Evolutionary conservation across 2,797 vertebrate species (phyloP).

Genomic region (Falco concolor): DNA sequence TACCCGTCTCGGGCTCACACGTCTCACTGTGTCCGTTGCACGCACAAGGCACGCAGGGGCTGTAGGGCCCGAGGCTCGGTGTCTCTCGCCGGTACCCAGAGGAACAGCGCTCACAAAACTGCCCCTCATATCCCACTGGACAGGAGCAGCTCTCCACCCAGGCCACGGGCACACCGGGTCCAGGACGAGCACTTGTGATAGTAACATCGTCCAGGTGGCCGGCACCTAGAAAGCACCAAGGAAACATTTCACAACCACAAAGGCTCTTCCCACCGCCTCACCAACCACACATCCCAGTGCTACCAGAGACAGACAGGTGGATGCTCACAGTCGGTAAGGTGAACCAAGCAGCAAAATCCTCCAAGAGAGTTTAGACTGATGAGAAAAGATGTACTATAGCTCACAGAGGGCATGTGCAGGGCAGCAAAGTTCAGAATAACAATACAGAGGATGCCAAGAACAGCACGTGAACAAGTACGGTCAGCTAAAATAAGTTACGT

Average conservation of each 20-base stretch:
- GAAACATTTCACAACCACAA: not conserved
- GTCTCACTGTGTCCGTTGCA: constrained; percentile 90
- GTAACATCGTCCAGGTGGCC: constrained; percentile 89
- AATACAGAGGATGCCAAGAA: not conserved
- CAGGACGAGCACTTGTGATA: constrained; percentile 80
- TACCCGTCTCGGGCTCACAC: constrained; percentile 85
- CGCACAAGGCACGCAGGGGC: constrained; percentile 86
- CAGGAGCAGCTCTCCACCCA: constrained; percentile 95
- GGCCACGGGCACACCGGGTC: constrained; percentile 76
- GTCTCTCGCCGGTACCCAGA: constrained; percentile 83
- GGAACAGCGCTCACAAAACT: constrained; percentile 91
- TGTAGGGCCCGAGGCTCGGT: constrained; percentile 82
- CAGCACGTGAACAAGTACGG: not conserved
- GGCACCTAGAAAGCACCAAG: constrained; percentile 72
- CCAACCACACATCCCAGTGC: not conserved
- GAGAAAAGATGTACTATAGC: not conserved
- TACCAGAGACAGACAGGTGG: not conserved
- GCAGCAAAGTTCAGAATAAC: not conserved
- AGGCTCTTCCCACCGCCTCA: rapidly evolving
- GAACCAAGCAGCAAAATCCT: not conserved
- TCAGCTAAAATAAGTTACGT: not conserved
- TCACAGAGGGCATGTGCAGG: rapidly evolving
- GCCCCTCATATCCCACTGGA: constrained; percentile 87
- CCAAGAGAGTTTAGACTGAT: not conserved
- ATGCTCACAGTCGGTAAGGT: not conserved